Percentiles rank a stretch among this genome's conserved stretches.
Conservation (phyloP, 2,113 vertebrate genomes). For the Anas platyrhynchos region DNA sequence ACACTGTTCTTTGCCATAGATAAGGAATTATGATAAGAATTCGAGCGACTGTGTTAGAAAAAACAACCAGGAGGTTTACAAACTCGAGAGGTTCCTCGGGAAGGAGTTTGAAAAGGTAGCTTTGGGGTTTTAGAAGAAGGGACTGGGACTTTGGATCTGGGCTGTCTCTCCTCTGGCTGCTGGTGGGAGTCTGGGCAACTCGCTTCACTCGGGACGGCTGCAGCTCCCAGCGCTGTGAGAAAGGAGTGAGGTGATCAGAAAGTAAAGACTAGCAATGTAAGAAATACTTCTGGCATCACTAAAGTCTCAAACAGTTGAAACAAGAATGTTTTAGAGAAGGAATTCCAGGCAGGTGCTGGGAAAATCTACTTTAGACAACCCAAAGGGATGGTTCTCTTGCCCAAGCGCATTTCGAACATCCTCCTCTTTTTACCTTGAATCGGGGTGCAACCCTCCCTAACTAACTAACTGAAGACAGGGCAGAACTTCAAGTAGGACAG, state of each 20-base stretch:
- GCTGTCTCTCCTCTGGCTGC: not conserved
- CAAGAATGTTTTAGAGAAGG: not conserved
- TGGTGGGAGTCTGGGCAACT: not conserved
- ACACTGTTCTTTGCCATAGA: slow-evolving; percentile 6
- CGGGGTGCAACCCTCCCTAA: not conserved
- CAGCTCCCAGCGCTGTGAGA: not conserved
- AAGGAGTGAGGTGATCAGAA: not conserved
- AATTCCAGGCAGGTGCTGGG: not conserved
- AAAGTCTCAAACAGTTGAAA: not conserved
- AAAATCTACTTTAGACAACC: not conserved
- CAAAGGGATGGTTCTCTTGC: not conserved
- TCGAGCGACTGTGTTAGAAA: not conserved
- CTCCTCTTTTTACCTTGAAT: not conserved
- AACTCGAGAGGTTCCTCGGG: not conserved
- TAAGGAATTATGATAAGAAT: slow-evolving; percentile 38
- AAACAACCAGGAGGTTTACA: not conserved
- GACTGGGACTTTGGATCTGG: not conserved
- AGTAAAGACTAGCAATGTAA: not conserved
- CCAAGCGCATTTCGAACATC: not conserved
- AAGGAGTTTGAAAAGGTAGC: not conserved
- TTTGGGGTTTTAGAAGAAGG: not conserved
- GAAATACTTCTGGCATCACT: not conserved
- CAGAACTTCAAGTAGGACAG: not conserved
- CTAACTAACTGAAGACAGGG: not conserved
- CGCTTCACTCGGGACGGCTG: not conserved